Evolutionary conservation across 2,113 vertebrate species (phyloP), one percentile per base, ranked within the genome.

Genomic region (Salvelinus sp.): DNA sequence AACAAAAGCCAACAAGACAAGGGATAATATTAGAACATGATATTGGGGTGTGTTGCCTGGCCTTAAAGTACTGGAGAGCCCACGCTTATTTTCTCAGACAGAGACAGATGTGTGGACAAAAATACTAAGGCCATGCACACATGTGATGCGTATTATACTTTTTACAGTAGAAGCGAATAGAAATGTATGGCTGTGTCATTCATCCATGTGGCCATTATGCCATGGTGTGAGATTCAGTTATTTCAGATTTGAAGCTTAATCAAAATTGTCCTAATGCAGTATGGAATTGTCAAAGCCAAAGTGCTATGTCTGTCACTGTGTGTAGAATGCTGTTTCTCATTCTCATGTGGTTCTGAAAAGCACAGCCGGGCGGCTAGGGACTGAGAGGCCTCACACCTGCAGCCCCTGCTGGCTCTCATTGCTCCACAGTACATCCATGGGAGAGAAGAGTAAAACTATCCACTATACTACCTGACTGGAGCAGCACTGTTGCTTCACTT

Each of bases 261-360:
- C 70, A 27, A 1, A 68, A 76, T 57, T 70, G 22, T 75, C 2
- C 47, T 69, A 62, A 50, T 20, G 64, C 18, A 58, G 67, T 2
- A 1, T 68, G 60, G n/a, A 77, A 72, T 28, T 20, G 33, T 14
- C 23, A 69, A 70, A 72, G 63, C 28, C 66, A 38, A 14, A 68
- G 28, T 6, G 3, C 30, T 68, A 68, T 28, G 3, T 69, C 20
- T 69, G 68, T 68, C 14, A 9, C 18, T 22, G 18, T 68, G 10
- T 44, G 68, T 23, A 38, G 2, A 33, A 44, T 69, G 68, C 68
- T 1, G 68, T 69, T 23, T 48, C 20, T 12, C 23, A 5, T 65
- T 14, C 3, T 69, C 33, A 48, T 20, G 67, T 22, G 5, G 38
- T 69, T 69, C 67, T 44, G 38, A 47, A 3, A 9, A 48, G 44